Percentiles rank a stretch among this genome's conserved stretches.
These are phyloP conservation scores for Connochaetes taurinus DNA, from an alignment of 2,113 vertebrate genomes.

Conservation along the genomic window DNA sequence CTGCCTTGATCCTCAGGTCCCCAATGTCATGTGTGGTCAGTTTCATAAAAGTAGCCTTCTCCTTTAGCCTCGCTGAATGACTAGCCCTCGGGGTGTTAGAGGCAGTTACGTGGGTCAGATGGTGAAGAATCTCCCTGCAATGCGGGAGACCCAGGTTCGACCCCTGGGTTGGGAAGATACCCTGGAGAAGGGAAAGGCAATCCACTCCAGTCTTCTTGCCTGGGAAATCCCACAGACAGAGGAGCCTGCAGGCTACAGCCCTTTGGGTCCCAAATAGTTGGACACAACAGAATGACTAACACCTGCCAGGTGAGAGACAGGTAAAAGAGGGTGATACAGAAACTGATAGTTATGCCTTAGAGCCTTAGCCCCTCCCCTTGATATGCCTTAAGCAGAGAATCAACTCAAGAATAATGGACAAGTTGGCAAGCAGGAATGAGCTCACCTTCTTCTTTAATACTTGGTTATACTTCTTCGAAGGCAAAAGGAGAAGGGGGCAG, in stretches of 20 bases:
- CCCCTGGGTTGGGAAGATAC: neutral
- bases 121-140: neutral
- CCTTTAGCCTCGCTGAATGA: neutral
- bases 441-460: neutral
- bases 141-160: neutral
- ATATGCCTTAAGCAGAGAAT: neutral
- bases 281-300: neutral
- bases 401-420: neutral
- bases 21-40: neutral
- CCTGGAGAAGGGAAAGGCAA: neutral
- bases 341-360: neutral
- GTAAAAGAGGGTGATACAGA: neutral
- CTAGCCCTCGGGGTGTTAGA: neutral
- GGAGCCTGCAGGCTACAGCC: neutral
- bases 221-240: neutral
- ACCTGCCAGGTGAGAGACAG: neutral
- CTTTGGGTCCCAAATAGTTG: neutral
- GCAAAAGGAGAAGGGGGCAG: neutral
- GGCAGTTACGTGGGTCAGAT: neutral
- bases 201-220: neutral
- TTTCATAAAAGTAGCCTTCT: neutral
- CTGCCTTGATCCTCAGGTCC: neutral
- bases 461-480: neutral
- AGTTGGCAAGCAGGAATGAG: neutral
- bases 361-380: accelerated